phyloP scores from a whole-genome alignment of 1,140 invertebrate species.

The Calliopsis andreniformis region DNA sequence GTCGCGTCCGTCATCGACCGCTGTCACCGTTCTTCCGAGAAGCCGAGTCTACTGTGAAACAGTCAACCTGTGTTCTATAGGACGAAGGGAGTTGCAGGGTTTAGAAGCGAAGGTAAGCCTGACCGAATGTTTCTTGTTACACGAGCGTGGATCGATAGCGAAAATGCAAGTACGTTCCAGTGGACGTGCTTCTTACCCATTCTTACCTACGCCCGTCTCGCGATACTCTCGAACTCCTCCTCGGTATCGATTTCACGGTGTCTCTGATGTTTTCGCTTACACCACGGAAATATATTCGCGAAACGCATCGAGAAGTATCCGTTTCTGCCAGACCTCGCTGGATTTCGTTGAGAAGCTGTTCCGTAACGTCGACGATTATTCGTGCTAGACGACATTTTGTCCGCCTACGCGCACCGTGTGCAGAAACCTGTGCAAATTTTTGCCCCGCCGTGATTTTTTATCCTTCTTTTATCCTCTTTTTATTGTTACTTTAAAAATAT shows the following conservation, averaged over 20 bases:
- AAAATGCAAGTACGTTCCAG: conserved; percentile 55
- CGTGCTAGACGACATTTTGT: conserved; percentile 30
- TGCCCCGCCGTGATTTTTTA: too few species aligned
- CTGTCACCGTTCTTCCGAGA: conserved; percentile 1
- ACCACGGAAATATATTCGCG: background rate
- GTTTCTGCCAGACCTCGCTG: background rate
- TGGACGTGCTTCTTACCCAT: conserved; percentile 43
- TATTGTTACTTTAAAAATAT: too few species aligned
- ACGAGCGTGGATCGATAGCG: conserved; percentile 53
- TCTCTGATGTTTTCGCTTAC: conserved; percentile 5
- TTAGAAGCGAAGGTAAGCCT: conserved; percentile 46
- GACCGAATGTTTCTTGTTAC: conserved; percentile 2
- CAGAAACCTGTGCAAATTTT: too few species aligned
- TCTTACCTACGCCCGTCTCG: conserved; percentile 51
- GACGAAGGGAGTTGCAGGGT: too few species aligned
- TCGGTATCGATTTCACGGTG: conserved; percentile 48
- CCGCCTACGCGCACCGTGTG: background rate
- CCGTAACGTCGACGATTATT: background rate
- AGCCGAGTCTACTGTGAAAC: background rate
- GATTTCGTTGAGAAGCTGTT: background rate
- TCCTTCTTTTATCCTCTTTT: too few species aligned
- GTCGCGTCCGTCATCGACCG: conserved; percentile 7
- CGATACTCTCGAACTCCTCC: conserved; percentile 22
- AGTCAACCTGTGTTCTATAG: too few species aligned
- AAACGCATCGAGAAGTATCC: too few species aligned